A percentile compares a stretch with the other conserved stretches of the same genome.
These are phyloP conservation scores for Aphelenchoides besseyi DNA, from an alignment of 1,140 invertebrate genomes.

Conservation along the genomic window DNA sequence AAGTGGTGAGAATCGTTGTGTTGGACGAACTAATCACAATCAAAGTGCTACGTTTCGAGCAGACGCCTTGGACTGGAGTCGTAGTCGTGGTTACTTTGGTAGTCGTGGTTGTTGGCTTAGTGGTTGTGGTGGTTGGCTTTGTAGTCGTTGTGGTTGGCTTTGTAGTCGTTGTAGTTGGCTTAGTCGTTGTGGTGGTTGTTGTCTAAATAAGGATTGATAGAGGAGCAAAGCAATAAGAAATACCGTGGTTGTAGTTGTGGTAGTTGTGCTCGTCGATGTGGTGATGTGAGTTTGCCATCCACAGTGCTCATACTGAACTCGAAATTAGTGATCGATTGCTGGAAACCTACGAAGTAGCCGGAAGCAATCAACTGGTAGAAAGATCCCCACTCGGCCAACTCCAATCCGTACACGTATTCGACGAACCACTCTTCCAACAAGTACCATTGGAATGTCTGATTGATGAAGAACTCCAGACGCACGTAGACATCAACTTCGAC, in stretches of 20 bases:
- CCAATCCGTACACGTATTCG: neutral
- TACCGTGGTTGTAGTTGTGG: neutral
- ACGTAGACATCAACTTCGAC: neutral
- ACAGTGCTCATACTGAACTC: neutral
- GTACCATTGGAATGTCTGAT: neutral
- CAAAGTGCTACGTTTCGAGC: neutral
- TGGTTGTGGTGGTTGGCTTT: neutral
- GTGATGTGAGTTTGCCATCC: neutral
- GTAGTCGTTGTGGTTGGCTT: neutral
- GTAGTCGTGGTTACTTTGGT: neutral
- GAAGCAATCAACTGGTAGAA: neutral
- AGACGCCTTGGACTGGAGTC: neutral
- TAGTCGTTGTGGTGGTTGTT: neutral
- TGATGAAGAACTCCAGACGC: conserved; percentile 1
- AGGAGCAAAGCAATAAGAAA: neutral
- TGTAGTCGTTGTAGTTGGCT: neutral
- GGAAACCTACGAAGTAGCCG: conserved; percentile 3
- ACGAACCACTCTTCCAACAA: neutral
- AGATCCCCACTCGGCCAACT: neutral
- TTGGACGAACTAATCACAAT: neutral
- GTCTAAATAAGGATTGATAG: neutral
- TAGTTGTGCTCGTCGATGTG: neutral
- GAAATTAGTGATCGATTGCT: too few relatives aligned
- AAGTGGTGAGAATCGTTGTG: conserved; percentile 8
- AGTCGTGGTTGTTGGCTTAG: neutral